Evolutionary conservation across 2,888 invertebrate genomes (phyloP), one percentile per base, ranked within the genome.

Genomic region (Phengaris arion): DNA sequence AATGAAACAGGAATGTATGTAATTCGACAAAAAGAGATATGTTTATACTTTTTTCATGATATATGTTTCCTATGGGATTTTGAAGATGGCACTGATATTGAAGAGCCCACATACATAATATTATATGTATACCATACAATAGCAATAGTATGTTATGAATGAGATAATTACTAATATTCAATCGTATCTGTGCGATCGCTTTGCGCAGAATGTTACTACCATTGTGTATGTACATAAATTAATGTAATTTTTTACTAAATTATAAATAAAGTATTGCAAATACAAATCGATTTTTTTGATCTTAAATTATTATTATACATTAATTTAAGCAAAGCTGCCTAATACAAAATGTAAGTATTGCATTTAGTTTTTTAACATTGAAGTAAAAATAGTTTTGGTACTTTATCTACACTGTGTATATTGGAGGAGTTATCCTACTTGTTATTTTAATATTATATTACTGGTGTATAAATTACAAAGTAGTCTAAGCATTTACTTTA

Each of bases 231-330:
- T 91, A 90, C 85, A 90, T 92, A 89, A 86, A 88, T 91, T 86
- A 86, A 86, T 90, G 89, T 91, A 89, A 91, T 90, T 92, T 92
- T 91, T 90, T 90, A 92, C 89, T 91, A 90, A 90, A 91, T 90
- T 74, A 77, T 77, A 87, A 88, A 91, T 91, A 90, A 91, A 92
- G 86, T 91, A 91, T 88, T 91, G 85, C 85, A 82, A 89, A 87
- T 84, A 83, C 84, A 82, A 79, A 79, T 79, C 79, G 83, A 81
- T 84, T 86, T 12, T 64, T 89, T 89, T 83, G 83, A 83, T 86
- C 13, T 72, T 35, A 52, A 35, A 35, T 35, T 35, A 35, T 35
- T 35, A 35, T 15, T 72, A 22, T 72, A 54, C 8, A 70, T 51
- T 48, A 48, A 15, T 51, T 52, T 13, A 52, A 51, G 48, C 45